Base-by-base conservation (phyloP, 2,888 invertebrate species). In the Tortricodes alternella region DNA sequence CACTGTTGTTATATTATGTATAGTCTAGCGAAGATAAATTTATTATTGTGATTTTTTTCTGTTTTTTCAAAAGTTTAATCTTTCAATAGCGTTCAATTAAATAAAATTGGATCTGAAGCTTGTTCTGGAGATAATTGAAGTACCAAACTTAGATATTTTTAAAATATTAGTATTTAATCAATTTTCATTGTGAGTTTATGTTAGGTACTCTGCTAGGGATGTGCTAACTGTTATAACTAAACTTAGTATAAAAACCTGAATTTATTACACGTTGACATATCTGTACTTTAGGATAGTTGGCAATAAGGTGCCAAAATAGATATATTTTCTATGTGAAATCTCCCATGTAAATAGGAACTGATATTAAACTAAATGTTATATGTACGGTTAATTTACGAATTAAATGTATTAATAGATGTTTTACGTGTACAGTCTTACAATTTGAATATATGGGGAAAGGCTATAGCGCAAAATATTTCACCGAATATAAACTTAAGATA, bases 241-340 rank as follows among this genome's bases (percentile, higher is more conserved):
- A 11, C 18, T 9, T 38, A 32, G 24, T 46, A 32, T 44, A 44
- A 34, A 60, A 55, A 44, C 59, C 58, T 52, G 68, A 67, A 67
- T 65, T 65, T 66, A 66, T 46, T 65, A 62, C 62, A 63, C 46
- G 24, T 59, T 61, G 55, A 67, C 68, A 69, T 69, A 69, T 67
- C 67, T 61, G 21, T 63, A 52, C 15, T 32, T 3, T 43, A 37
- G 37, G 16, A 35, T 52, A 58, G 24, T 43, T 48, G 53, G 53
- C 27, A 53, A 63, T 37, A 23, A 9, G 39, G 66, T 68, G 66
- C 66, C 66, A 68, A 67, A 60, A 46, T 41, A 48, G 43, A 35
- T 52, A 38, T 21, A 34, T 41, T 21, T 46, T 43, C 29, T 35
- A 53, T 23, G 9, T 59, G 37, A 46, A 46, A 8, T 57, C n/a